Percentiles rank a stretch among this genome's conserved stretches.
Evolutionary conservation across 2,797 vertebrate species (phyloP).

Genomic region (Sebastes nivosus): DNA sequence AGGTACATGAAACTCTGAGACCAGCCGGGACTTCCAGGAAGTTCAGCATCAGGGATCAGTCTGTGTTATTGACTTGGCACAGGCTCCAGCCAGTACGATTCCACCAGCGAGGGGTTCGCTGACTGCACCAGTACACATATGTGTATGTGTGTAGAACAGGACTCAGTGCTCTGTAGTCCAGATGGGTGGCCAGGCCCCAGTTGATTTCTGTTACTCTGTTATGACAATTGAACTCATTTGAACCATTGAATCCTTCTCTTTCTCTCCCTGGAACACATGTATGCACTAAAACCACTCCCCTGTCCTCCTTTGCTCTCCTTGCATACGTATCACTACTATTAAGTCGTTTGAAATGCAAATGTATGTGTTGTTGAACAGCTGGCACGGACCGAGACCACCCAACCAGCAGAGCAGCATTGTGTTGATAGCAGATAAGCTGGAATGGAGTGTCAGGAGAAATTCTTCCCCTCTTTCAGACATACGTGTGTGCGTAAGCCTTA

Average conservation of each 20-base stretch:
- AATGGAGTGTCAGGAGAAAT: constrained; percentile 61
- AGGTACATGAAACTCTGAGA: constrained; percentile 68
- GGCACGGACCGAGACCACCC: constrained; percentile 72
- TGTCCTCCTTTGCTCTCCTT: constrained; percentile 17
- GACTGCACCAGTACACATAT: constrained; percentile 60
- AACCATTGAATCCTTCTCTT: constrained; percentile 38
- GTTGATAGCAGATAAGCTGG: constrained; percentile 73
- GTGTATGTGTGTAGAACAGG: constrained; percentile 44
- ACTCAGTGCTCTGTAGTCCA: constrained; percentile 66
- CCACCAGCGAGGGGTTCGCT: constrained; percentile 68
- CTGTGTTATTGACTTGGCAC: constrained; percentile 80
- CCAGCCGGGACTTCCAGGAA: constrained; percentile 65
- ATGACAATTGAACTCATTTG: constrained; percentile 75
- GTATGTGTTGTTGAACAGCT: constrained; percentile 63
- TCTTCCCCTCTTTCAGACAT: constrained; percentile 47
- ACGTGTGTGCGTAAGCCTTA: constrained; percentile 38
- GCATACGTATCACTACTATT: constrained; percentile 57
- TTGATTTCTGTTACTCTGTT: constrained; percentile 75
- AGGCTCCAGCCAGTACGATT: constrained; percentile 70
- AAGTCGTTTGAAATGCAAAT: constrained; percentile 76
- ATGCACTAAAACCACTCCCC: constrained; percentile 26
- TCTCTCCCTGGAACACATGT: constrained; percentile 36
- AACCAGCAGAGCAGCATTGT: constrained; percentile 60
- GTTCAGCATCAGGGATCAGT: constrained; percentile 76
- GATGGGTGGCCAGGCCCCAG: constrained; percentile 75